Evolutionary conservation across 1,140 invertebrate genomes (phyloP).

Genomic region (Holcopasites calliopsidis): DNA sequence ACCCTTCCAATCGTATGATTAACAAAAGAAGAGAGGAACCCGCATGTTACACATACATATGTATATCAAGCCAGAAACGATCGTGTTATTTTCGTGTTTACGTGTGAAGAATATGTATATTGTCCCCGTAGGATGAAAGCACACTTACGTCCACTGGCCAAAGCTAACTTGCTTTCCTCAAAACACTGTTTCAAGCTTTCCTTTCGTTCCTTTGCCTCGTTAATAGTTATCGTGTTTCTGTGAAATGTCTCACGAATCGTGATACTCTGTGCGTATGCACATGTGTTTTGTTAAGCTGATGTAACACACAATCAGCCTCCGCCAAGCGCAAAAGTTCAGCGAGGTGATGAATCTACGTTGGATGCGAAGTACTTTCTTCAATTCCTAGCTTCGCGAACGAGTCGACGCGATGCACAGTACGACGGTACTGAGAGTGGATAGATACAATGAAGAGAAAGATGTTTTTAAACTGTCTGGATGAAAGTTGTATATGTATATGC

Average conservation of each 20-base stretch:
- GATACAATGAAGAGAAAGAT: background rate
- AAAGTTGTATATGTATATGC: too few relatives aligned
- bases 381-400: background rate
- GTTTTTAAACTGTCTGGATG: too few relatives aligned
- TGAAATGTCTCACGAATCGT: background rate
- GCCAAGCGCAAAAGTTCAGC: background rate
- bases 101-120: background rate
- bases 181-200: background rate
- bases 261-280: too few relatives aligned
- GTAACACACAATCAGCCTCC: background rate
- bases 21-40: background rate
- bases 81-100: background rate
- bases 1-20: background rate
- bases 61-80: background rate
- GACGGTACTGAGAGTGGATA: too few relatives aligned
- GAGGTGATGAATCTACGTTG: background rate
- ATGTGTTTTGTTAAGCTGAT: background rate
- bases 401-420: background rate
- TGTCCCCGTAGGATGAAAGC: background rate
- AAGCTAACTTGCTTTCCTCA: background rate
- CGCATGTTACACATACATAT: background rate
- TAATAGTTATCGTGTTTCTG: too few relatives aligned
- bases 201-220: background rate
- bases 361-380: background rate
- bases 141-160: constrained; percentile 8